Conservation (phyloP, 2,888 invertebrate species). For the Noctua comes region DNA sequence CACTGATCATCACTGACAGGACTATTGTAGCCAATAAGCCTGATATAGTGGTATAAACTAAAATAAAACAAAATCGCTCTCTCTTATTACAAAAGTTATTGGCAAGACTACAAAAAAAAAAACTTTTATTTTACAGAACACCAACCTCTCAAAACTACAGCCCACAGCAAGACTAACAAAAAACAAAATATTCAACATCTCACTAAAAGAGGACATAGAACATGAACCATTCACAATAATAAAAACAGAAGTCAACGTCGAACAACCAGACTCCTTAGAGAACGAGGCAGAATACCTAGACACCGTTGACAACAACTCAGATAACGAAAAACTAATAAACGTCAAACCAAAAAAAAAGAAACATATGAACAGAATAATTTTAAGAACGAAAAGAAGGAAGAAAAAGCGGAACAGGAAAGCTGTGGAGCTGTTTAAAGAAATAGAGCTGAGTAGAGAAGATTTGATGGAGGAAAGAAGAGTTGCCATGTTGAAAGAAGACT, state of each 20-base stretch:
- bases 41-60: too few relatives aligned
- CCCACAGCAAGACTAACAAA: slow-evolving; percentile 28
- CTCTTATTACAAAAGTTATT: too few relatives aligned
- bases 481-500: slow-evolving; percentile 76
- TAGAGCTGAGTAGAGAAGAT: slow-evolving; percentile 75
- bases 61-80: too few relatives aligned
- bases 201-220: neutral
- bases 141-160: slow-evolving; percentile 8
- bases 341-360: neutral
- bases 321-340: slow-evolving; percentile 49
- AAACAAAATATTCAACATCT: slow-evolving; percentile 43
- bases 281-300: slow-evolving; percentile 30
- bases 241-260: slow-evolving; percentile 15
- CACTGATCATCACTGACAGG: too few relatives aligned
- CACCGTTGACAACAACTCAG: slow-evolving; percentile 36
- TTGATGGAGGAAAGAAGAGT: slow-evolving; percentile 76
- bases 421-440: slow-evolving; percentile 70
- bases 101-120: too few relatives aligned
- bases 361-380: neutral
- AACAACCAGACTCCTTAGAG: neutral
- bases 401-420: slow-evolving; percentile 47
- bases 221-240: slow-evolving; percentile 36
- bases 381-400: slow-evolving; percentile 16
- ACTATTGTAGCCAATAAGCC: too few relatives aligned
- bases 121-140: slow-evolving; percentile 42